Evolutionary conservation across 92 coral and sea anemone species (phyloP).

Genomic region (Zoanthus solanderi): DNA sequence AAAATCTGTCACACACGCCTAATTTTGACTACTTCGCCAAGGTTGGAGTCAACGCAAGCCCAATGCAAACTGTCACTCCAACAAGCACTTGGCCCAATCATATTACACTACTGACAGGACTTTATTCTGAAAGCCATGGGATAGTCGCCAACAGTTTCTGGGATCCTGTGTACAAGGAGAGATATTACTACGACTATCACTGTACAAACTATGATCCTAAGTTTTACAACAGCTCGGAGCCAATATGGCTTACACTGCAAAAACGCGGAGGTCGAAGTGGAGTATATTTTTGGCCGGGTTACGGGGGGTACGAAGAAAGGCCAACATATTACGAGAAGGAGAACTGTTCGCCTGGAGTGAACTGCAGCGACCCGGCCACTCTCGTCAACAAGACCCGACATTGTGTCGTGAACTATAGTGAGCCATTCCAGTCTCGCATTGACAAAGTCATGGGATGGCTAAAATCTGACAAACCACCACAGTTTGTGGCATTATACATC

Average conservation of each 20-base stretch:
- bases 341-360: conserved; percentile 50
- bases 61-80: conserved; percentile 77
- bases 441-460: conserved; percentile 67
- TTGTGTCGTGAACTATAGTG: conserved; percentile 63
- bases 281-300: conserved; percentile 94
- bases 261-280: conserved; percentile 85
- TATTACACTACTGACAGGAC: conserved; percentile 81
- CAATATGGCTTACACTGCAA: conserved; percentile 91
- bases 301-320: conserved; percentile 71
- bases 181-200: conserved; percentile 75
- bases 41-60: conserved; percentile 75
- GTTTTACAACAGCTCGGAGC: conserved; percentile 85
- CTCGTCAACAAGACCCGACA: conserved; percentile 38
- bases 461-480: conserved; percentile 67
- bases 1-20: conserved; percentile 66
- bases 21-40: conserved; percentile 72
- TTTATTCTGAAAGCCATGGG: conserved; percentile 95
- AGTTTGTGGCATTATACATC: conserved; percentile 65
- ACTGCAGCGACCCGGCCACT: conserved; percentile 61
- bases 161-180: conserved; percentile 86
- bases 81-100: conserved; percentile 95
- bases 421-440: conserved; percentile 54
- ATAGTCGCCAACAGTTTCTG: conserved; percentile 81
- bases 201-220: conserved; percentile 88
- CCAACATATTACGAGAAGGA: conserved; percentile 77